Evolutionary conservation across 2,797 vertebrate genomes (phyloP), one percentile per base, ranked within the genome.

Genomic region (Halcyon smyrnensis): DNA sequence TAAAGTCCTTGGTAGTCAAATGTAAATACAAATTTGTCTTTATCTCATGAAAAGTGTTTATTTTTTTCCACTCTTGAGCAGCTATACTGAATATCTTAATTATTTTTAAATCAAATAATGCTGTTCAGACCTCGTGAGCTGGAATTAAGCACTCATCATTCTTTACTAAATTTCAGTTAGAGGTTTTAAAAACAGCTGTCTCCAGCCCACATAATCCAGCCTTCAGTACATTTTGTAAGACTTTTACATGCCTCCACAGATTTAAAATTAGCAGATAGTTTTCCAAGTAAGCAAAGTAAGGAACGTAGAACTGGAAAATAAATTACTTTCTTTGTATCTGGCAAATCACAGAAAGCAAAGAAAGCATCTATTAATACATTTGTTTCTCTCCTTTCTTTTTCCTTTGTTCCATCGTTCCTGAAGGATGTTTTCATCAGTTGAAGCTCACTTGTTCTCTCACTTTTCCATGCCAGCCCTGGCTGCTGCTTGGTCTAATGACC

Each of bases 21-120:
- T 50, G 62, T 94, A 56, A 95, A 83, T 54, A 91, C 34, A 73
- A 92, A 84, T 95, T 86, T 90, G 39, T 84, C 76, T 78, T 57
- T 68, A 41, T 25, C 63, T 76, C 81, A 82, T 92, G 93, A 95
- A 74, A 95, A 97, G 43, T 50, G 87, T 93, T 95, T 93, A 65
- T 94, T 96, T 91, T 87, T 97, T 94, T 76, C 63, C 82, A 88
- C 84, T 87, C 71, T 71, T 77, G 73, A 71, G 91, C 34, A 67
- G 63, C 86, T 93, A 62, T 54, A 34, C 70, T 95, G 89, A 87
- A 59, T 94, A 77, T 87, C 84, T 93, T 96, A 84, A 97, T 92
- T 95, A 79, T 67, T 68, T 89, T 92, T 84, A 91, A 95, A 92
- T 89, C 85, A 81, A 87, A 93, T 95, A 79, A 43, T 51, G 71